Evolutionary conservation across 2,797 vertebrate genomes (phyloP).

Genomic region (Atherinosoma microstoma): DNA sequence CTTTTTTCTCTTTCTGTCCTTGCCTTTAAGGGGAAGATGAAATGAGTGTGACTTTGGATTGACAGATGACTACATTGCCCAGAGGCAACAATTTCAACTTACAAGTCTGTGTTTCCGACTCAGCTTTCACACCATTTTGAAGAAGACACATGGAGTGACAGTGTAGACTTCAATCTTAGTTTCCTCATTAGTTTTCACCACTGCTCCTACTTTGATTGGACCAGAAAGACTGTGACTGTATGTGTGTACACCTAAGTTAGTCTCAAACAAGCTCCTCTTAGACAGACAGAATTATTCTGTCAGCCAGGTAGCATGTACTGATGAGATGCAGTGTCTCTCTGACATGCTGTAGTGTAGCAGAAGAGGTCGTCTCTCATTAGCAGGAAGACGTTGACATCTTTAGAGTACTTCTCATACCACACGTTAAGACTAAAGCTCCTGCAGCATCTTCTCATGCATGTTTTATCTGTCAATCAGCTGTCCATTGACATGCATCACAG

Average conservation of each 20-base stretch:
- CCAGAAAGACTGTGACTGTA: conserved; percentile 11
- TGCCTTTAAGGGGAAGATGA: conserved; percentile 23
- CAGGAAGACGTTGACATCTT: conserved; percentile 46
- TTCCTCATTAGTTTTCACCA: conserved; percentile 35
- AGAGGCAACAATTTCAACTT: conserved; percentile 48
- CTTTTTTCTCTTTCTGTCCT: not conserved
- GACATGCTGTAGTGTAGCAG: conserved; percentile 24
- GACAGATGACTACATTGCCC: conserved; percentile 44
- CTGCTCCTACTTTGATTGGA: conserved; percentile 39
- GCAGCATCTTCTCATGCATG: not conserved
- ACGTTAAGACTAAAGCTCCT: not conserved
- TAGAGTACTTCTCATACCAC: conserved; percentile 31
- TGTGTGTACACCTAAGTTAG: conserved; percentile 46
- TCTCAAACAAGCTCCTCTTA: conserved; percentile 22
- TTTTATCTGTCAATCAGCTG: conserved; percentile 15
- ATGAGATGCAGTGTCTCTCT: conserved; percentile 41
- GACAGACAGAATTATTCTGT: conserved; percentile 26
- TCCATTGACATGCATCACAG: conserved; percentile 29
- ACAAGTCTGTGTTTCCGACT: conserved; percentile 42
- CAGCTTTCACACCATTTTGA: conserved; percentile 39
- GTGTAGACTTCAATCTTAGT: conserved; percentile 19
- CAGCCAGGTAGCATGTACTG: conserved; percentile 33
- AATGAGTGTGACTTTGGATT: conserved; percentile 32
- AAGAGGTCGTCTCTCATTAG: conserved; percentile 46
- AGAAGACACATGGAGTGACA: conserved; percentile 1